Evolutionary conservation across 64 coral and sea anemone species (phyloP).

Genomic region (Montipora cactus): DNA sequence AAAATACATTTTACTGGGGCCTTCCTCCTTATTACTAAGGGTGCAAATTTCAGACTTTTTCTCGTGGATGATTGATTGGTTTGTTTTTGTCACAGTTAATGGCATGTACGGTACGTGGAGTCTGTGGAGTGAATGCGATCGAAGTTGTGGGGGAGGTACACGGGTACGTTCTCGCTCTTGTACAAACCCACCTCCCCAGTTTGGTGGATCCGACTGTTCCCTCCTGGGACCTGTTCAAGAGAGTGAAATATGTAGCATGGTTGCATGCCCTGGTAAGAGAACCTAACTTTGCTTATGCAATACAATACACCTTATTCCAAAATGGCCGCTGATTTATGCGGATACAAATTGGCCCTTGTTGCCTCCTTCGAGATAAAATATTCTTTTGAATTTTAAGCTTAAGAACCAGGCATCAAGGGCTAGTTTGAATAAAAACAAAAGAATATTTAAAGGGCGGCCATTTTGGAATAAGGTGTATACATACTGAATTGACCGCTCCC

Average conservation of each 20-base stretch:
- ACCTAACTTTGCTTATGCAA: background rate
- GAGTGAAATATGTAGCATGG: conserved; percentile 67
- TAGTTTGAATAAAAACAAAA: too few species aligned
- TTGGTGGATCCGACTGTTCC: conserved; percentile 85
- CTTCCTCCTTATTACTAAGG: too few species aligned
- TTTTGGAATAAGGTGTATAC: too few species aligned
- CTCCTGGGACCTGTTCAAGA: conserved; percentile 68
- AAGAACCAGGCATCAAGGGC: too few species aligned
- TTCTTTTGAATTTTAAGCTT: too few species aligned
- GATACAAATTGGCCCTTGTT: too few species aligned
- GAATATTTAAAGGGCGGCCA: too few species aligned
- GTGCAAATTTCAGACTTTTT: background rate
- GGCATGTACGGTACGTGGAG: conserved; percentile 90
- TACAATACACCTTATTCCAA: too few species aligned
- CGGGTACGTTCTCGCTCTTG: conserved; percentile 81
- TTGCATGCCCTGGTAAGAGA: conserved; percentile 80
- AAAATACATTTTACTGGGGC: too few species aligned
- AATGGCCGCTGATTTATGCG: too few species aligned
- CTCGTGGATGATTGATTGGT: background rate
- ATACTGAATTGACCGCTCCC: too few species aligned
- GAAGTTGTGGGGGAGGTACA: conserved; percentile 73
- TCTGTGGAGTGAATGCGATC: conserved; percentile 92
- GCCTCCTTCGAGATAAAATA: too few species aligned
- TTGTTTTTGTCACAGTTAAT: conserved; percentile 64
- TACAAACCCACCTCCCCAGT: conserved; percentile 84